Conservation (phyloP, 2,888 invertebrate genomes). For the Acleris holmiana region DNA sequence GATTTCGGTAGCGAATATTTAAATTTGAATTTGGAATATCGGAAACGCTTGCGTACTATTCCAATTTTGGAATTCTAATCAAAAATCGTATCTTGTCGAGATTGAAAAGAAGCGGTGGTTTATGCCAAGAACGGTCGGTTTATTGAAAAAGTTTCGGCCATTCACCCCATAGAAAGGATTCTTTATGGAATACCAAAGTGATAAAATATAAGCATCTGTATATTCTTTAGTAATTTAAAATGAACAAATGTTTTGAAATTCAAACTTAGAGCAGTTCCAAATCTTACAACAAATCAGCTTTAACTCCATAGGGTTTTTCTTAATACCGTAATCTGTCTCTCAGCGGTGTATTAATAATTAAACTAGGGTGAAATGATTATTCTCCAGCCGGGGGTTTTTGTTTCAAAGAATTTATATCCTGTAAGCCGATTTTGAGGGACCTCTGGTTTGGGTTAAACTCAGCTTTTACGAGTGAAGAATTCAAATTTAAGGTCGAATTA, state of each 20-base stretch:
- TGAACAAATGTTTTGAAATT: neutral
- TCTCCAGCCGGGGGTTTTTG: slow-evolving; percentile 55
- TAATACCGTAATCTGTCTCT: slow-evolving; percentile 66
- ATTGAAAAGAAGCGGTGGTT: slow-evolving; percentile 50
- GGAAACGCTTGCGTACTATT: slow-evolving; percentile 39
- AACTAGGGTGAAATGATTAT: slow-evolving; percentile 66
- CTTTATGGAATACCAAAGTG: neutral
- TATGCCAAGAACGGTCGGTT: slow-evolving; percentile 52
- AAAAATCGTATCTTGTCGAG: slow-evolving; percentile 43
- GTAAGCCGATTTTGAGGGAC: slow-evolving; percentile 52
- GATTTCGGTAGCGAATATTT: slow-evolving; percentile 28
- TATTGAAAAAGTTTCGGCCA: slow-evolving; percentile 72
- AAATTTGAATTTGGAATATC: slow-evolving; percentile 35
- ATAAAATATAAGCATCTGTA: too few relatives aligned
- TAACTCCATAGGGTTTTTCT: slow-evolving; percentile 52
- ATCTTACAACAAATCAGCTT: slow-evolving; percentile 23
- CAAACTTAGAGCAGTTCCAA: slow-evolving; percentile 1
- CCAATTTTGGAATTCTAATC: slow-evolving; percentile 56
- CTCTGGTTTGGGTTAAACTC: slow-evolving; percentile 44
- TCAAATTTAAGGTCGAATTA: slow-evolving; percentile 46
- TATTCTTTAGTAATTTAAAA: slow-evolving; percentile 6
- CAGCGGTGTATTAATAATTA: slow-evolving; percentile 74
- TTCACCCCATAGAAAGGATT: slow-evolving; percentile 40
- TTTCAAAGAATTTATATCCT: slow-evolving; percentile 58
- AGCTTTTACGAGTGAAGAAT: slow-evolving; percentile 54